Percentiles rank a stretch among this genome's conserved stretches.
phyloP scores from a whole-genome alignment of 2,888 invertebrate genomes.

The Eupithecia subfuscata region DNA sequence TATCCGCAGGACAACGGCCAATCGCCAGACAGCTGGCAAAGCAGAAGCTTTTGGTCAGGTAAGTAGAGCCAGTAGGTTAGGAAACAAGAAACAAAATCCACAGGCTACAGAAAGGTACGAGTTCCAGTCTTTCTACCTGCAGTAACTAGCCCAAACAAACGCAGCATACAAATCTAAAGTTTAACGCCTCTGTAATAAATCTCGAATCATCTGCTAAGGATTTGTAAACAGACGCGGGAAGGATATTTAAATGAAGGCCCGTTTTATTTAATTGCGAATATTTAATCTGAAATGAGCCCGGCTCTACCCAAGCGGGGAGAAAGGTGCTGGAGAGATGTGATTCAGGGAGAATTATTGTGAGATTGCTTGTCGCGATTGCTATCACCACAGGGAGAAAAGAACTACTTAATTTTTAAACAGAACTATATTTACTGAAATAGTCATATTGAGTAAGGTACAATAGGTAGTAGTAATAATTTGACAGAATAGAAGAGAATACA shows the following conservation, averaged over 20 bases:
- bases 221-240: slow-evolving; percentile 49
- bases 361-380: neutral
- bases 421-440: neutral
- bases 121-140: neutral
- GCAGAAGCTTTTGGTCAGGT: neutral
- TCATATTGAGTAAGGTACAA: neutral
- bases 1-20: neutral
- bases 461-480: neutral
- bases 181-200: slow-evolving; percentile 70
- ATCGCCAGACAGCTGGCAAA: neutral
- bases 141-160: slow-evolving; percentile 43
- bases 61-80: neutral
- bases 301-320: neutral
- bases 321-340: neutral
- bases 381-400: neutral
- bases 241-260: neutral
- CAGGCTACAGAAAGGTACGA: neutral
- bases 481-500: no score
- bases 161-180: slow-evolving; percentile 43
- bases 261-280: slow-evolving; percentile 15
- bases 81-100: neutral
- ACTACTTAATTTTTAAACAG: neutral
- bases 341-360: neutral
- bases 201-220: slow-evolving; percentile 62
- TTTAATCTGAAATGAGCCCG: neutral